Percentiles rank a stretch among this genome's conserved stretches.
Evolutionary conservation across 1,140 invertebrate genomes (phyloP).

Genomic region (Hycleus cichorii): DNA sequence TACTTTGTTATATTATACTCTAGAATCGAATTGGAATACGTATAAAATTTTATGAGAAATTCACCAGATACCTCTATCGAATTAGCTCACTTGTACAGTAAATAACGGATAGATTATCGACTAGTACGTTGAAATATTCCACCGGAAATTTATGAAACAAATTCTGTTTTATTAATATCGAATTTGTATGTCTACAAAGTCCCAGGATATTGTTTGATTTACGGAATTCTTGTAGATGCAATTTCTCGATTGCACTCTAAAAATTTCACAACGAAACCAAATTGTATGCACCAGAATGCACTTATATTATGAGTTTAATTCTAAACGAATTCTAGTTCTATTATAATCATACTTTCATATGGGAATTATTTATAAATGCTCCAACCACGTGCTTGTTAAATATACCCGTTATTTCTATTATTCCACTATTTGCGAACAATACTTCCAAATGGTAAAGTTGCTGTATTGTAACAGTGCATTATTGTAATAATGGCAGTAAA

Average conservation of each 20-base stretch:
- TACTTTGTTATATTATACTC: not conserved
- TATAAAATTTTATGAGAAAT: slow-evolving; percentile 12
- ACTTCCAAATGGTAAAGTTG: not conserved
- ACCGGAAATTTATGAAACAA: too few species aligned
- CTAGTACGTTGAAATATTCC: not conserved
- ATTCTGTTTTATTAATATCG: too few species aligned
- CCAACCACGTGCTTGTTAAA: not conserved
- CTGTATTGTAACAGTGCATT: not conserved
- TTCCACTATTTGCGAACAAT: not conserved
- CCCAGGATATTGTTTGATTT: too few species aligned
- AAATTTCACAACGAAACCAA: slow-evolving; percentile 1
- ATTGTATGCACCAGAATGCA: not conserved
- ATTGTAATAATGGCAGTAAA: not conserved
- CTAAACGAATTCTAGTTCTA: not conserved
- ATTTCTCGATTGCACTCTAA: not conserved
- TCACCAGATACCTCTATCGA: slow-evolving; percentile 7
- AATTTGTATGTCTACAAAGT: too few species aligned
- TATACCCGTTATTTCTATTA: not conserved
- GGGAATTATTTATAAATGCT: not conserved
- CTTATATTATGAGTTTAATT: not conserved
- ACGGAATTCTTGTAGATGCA: not conserved
- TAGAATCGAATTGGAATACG: slow-evolving; percentile 4
- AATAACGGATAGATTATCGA: too few species aligned
- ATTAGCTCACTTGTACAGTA: not conserved
- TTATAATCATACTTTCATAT: not conserved